A percentile compares a stretch with the other conserved stretches of the same genome.
Evolutionary conservation across 1,140 invertebrate species (phyloP).

Genomic region (Neuroterus valhalla): DNA sequence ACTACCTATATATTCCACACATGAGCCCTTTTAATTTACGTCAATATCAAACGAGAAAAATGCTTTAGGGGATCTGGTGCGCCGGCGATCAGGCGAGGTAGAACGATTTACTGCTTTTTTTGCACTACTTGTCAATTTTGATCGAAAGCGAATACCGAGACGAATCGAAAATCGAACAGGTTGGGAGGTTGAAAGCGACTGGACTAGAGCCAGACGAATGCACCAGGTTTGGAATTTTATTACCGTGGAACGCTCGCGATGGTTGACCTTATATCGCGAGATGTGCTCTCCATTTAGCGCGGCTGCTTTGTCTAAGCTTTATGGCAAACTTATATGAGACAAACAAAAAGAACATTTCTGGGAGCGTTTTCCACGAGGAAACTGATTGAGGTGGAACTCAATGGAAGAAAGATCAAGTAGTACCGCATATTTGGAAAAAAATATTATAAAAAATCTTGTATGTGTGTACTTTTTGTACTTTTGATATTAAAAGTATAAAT

Average conservation of each 20-base stretch:
- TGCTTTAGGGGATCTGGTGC: too few species aligned
- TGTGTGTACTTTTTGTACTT: too few species aligned
- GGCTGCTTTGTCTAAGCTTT: conserved; percentile 37
- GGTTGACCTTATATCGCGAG: conserved; percentile 45
- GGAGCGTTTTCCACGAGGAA: too few species aligned
- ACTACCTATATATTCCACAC: too few species aligned
- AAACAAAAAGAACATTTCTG: neutral
- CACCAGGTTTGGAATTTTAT: conserved; percentile 42
- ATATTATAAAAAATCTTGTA: too few species aligned
- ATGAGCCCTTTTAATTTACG: too few species aligned
- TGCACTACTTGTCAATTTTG: conserved; percentile 14
- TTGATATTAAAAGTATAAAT: too few species aligned
- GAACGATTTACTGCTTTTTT: conserved; percentile 17
- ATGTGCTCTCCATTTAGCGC: conserved; percentile 38
- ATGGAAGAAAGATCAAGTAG: too few species aligned
- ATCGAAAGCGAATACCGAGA: conserved; percentile 29
- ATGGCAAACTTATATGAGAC: neutral
- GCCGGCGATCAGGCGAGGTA: neutral
- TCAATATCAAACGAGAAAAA: too few species aligned
- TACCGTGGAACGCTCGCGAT: conserved; percentile 40
- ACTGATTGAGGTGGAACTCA: too few species aligned
- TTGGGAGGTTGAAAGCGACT: conserved; percentile 39
- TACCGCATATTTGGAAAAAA: too few species aligned
- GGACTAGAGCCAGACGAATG: conserved; percentile 49
- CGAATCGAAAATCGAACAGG: conserved; percentile 33